These are phyloP conservation scores for Lampris megalopsis DNA, from an alignment of 2,113 vertebrate species.

Conservation along the genomic window DNA sequence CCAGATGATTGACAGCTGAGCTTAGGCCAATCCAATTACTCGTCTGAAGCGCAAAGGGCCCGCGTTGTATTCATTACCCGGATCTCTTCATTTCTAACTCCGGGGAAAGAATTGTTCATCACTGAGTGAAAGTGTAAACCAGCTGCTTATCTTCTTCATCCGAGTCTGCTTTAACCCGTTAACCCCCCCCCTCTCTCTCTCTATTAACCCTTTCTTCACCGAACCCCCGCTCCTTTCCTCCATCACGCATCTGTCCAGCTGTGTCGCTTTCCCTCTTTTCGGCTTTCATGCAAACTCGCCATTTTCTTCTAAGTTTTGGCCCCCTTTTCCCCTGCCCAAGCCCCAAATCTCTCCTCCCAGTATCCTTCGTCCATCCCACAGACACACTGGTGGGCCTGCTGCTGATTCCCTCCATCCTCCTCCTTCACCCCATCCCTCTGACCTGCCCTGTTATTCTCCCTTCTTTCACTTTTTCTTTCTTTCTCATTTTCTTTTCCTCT, in stretches of 20 bases:
- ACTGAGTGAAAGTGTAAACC: neutral
- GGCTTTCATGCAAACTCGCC: neutral
- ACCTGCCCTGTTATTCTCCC: neutral
- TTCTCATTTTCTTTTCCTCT: neutral
- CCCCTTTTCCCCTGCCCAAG: no score
- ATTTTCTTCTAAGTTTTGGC: neutral
- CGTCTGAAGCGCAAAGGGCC: no score
- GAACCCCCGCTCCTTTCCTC: neutral
- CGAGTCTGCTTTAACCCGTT: conserved; percentile 26
- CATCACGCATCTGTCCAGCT: neutral
- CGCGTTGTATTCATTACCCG: no score
- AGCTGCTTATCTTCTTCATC: conserved; percentile 25
- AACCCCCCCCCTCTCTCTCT: conserved; percentile 8
- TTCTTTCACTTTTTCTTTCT: neutral
- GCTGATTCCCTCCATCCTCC: neutral
- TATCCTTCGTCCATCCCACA: neutral
- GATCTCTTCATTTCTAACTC: no score
- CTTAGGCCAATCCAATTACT: no score
- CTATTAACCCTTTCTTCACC: conserved; percentile 22
- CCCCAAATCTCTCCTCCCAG: neutral
- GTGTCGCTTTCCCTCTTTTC: no score
- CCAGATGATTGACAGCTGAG: no score
- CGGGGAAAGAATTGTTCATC: neutral
- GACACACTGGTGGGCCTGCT: conserved; percentile 20
- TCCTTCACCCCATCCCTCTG: neutral